Percentiles rank a stretch among this genome's conserved stretches.
Evolutionary conservation across 2,797 vertebrate species (phyloP).

Genomic region (Karalla daura): DNA sequence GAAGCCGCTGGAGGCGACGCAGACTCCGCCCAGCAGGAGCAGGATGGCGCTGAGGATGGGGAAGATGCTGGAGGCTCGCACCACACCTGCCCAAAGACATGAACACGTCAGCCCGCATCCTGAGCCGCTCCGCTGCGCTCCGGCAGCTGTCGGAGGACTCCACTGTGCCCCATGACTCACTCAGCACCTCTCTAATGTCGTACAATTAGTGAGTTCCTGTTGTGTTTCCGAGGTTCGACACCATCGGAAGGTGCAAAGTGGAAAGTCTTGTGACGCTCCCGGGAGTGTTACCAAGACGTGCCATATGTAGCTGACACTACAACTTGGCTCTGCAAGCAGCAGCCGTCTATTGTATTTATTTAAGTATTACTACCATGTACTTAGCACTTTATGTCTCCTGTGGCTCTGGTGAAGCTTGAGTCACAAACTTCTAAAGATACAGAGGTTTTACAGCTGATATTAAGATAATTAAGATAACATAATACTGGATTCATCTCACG

Average conservation of each 20-base stretch:
- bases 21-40: conserved; percentile 92
- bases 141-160: no score
- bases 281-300: conserved; percentile 15
- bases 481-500: not conserved
- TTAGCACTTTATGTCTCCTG: not conserved
- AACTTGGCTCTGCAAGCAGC: conserved; percentile 20
- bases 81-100: conserved; percentile 84
- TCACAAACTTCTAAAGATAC: not conserved
- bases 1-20: conserved; percentile 92
- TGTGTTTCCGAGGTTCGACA: not conserved
- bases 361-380: conserved; percentile 4
- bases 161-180: not conserved
- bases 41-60: conserved; percentile 95
- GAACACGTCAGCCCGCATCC: not conserved
- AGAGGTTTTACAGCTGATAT: not conserved
- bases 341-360: not conserved
- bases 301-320: conserved; percentile 28
- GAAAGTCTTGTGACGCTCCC: conserved; percentile 28
- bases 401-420: not conserved
- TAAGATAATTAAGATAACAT: not conserved
- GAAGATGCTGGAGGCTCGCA: conserved; percentile 95
- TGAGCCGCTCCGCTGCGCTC: no score
- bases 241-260: conserved; percentile 31
- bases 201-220: not conserved
- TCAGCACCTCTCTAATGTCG: not conserved